These are phyloP conservation scores for Cottus gobio DNA, from an alignment of 2,113 vertebrate species.

Conservation along the genomic window DNA sequence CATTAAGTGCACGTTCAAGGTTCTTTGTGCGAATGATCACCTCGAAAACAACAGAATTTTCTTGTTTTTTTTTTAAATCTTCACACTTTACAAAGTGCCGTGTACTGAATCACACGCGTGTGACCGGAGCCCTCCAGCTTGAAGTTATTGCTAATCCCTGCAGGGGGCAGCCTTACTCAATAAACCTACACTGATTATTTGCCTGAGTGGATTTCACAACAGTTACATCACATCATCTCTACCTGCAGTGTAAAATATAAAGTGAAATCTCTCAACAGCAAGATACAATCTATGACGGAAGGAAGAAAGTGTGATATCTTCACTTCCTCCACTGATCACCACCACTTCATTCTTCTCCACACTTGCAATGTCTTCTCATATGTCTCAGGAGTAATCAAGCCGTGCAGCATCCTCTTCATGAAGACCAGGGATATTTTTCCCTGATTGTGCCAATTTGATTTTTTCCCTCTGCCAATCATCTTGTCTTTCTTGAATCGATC, in stretches of 20 bases:
- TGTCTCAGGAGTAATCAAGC: conserved; percentile 72
- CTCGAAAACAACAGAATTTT: conserved; percentile 2
- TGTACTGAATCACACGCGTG: not conserved
- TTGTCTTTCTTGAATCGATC: conserved; percentile 14
- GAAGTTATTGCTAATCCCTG: conserved; percentile 48
- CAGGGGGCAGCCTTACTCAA: conserved; percentile 69
- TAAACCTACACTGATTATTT: conserved; percentile 30
- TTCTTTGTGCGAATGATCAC: not conserved
- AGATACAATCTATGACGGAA: conserved; percentile 54
- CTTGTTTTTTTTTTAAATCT: not conserved
- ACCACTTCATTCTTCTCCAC: conserved; percentile 29
- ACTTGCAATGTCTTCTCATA: conserved; percentile 36
- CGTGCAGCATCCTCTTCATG: conserved; percentile 47
- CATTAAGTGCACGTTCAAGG: conserved; percentile 10
- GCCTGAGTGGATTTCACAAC: conserved; percentile 56
- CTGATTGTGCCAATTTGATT: conserved; percentile 7
- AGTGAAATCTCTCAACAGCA: conserved; percentile 54
- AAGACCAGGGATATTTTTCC: conserved; percentile 38
- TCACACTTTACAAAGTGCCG: not conserved
- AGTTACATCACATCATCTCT: conserved; percentile 56
- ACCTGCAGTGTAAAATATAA: conserved; percentile 64
- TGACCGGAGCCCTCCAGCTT: not conserved
- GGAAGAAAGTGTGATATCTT: conserved; percentile 43
- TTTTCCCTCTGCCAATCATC: conserved; percentile 8
- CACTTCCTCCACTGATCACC: conserved; percentile 56